Evolutionary conservation across 1,140 invertebrate species (phyloP), one percentile per base, ranked within the genome.

Genomic region (Hyles euphorbiae): DNA sequence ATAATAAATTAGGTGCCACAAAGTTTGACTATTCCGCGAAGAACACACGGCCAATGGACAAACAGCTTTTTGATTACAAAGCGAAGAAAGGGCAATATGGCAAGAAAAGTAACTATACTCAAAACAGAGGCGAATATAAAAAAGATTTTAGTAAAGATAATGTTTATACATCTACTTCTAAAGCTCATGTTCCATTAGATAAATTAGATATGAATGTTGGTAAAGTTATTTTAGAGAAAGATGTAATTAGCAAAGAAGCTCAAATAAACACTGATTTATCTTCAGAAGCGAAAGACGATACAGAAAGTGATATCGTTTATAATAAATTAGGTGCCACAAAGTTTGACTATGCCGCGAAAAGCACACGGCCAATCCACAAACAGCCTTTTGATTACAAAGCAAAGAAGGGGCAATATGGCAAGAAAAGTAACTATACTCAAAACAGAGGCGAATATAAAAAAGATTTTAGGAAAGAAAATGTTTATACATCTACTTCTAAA

Each of bases 321-420:
- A 22, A 22, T 22, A 59, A 53, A 53, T 36, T 58, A 52, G 22
- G 10, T 22, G 4, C 51, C n/a, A 34, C 60, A 36, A 54, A 56
- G 50, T 55, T 56, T 57, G 43, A 64, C 59, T 53, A 54, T 54
- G n/a, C 52, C 58, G 51, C 48, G 53, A 61, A 36, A 57, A 61
- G 60, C 32, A 22, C 22, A 22, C 22, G 22, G 22, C 22, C 22
- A 22, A 22, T 22, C 22, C 22, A 22, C 22, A 63, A 32, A 11
- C 56, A 68, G 57, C 51, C 60, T 34, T 71, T 61, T 51, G 68
- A 77, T 63, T 73, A 73, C 44, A 62, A 60, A 33, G 57, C 67
- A 6, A 73, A 71, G 54, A 68, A 63, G 47, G 58, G 36, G 3
- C 68, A 81, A 59, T 85, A 79, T 64, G 74, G 68, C 8, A 79